Base-by-base conservation (phyloP, 2,888 invertebrate species). In the Archips crataeganus region DNA sequence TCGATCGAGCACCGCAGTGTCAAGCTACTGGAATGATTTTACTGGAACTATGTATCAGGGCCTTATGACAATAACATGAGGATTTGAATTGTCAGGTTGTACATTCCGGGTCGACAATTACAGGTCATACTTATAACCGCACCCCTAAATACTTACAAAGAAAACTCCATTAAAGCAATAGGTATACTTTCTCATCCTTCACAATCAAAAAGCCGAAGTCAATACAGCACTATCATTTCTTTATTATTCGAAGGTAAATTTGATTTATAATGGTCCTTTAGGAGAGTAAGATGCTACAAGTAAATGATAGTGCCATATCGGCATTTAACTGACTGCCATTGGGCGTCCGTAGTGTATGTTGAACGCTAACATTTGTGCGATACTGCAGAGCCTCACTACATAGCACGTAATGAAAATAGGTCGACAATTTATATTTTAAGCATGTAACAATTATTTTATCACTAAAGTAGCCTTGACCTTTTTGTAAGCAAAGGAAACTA, bases 361-460 rank as follows among this genome's bases (percentile, higher is more conserved):
- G 78, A 80, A 84, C 79, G 81, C 85, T 88, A 87, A 63, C 57
- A 89, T 83, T 93, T 92, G 93, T 92, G 93, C 93, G 90, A 87
- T 81, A 82, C 83, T 85, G 84, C 80, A 85, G 81, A 84, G 82
- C 51, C 51, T 15, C 73, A 15, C 59, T 64, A 32, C 42, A 42
- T 42, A 70, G 47, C 60, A 66, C 72, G 39, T 72, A 62, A 34
- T 61, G 51, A 8, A 64, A 49, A 34, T n/a, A 68, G 13, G 42
- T 49, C 32, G 63, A 68, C 47, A 57, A 36, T 69, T 68, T 73
- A 49, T 59, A 64, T 66, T 6, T 11, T 45, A 45, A 32, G 36
- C 49, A 68, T 59, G 59, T 36, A 68, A 8, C 32, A n/a, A 11
- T 62, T 15, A 15, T 15, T 15, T 15, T 6, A 51, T 5, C 51